Evolutionary conservation across 1,140 invertebrate species (phyloP), one percentile per base, ranked within the genome.

Genomic region (Lineus longissimus): DNA sequence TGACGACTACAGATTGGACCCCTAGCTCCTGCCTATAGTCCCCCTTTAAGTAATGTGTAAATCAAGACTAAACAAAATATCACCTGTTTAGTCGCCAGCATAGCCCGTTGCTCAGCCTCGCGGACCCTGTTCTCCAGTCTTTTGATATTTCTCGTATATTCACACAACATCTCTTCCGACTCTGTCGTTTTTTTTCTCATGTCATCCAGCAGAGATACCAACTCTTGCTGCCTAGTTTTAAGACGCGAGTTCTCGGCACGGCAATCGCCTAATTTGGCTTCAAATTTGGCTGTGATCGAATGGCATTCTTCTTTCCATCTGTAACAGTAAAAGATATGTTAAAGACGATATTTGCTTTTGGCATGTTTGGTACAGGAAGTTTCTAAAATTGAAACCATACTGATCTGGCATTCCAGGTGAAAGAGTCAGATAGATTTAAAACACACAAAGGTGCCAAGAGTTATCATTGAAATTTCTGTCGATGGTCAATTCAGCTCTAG

Each of bases 301-400:
- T 76, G 72, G 61, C 77, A 81, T 67, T 81, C 77, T 69, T 81
- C 77, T 62, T 81, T 81, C 79, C 77, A 81, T 65, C 78, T 80
- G 66, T 25, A 70, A 43, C 17, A 41, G n/a, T 7, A 36, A 15
- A 4, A 15, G 40, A 36, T 23, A 57, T 7, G n/a, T n/a, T n/a
- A n/a, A n/a, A n/a, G n/a, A n/a, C n/a, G n/a, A n/a, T n/a, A n/a
- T n/a, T n/a, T n/a, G n/a, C n/a, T n/a, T n/a, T n/a, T n/a, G n/a
- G n/a, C n/a, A n/a, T n/a, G n/a, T n/a, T n/a, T n/a, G n/a, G n/a
- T n/a, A n/a, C n/a, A n/a, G n/a, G n/a, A n/a, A n/a, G n/a, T n/a
- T n/a, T n/a, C n/a, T n/a, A n/a, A n/a, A n/a, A n/a, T n/a, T n/a
- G n/a, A n/a, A n/a, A n/a, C n/a, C n/a, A n/a, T n/a, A n/a, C n/a